Evolutionary conservation across 2,797 vertebrate species (phyloP).

Genomic region (Enteromius mattozi): DNA sequence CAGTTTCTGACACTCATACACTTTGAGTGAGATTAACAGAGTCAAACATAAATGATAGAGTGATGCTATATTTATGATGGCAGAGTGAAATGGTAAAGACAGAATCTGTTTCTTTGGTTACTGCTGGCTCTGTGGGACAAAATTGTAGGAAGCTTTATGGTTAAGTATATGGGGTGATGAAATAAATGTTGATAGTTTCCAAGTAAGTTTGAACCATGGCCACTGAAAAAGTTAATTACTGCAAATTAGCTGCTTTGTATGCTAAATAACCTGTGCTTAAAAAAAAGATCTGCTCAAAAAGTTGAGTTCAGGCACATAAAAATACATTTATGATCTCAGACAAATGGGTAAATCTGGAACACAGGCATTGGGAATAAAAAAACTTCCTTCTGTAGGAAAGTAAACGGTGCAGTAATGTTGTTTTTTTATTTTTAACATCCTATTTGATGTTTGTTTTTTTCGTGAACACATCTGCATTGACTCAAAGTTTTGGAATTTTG

Average conservation of each 20-base stretch:
- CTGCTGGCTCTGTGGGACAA: not conserved
- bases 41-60: not conserved
- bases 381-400: not conserved
- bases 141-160: not conserved
- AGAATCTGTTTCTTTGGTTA: not conserved
- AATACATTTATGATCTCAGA: constrained; percentile 10
- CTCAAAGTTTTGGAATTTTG: not conserved
- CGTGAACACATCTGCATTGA: not conserved
- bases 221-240: not conserved
- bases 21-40: not conserved
- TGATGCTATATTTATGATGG: not conserved
- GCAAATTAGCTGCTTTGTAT: not conserved
- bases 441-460: not conserved
- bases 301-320: not conserved
- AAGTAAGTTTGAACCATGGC: not conserved
- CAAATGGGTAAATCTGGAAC: not conserved
- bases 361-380: not conserved
- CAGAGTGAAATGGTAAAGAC: not conserved
- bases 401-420: not conserved
- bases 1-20: not conserved
- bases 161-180: constrained; percentile 9
- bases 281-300: constrained; percentile 20
- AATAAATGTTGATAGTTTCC: not conserved
- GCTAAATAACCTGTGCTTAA: not conserved
- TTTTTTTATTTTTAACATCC: not conserved